These are phyloP conservation scores for Eupithecia subfuscata DNA, from an alignment of 2,888 invertebrate genomes.

Conservation along the genomic window DNA sequence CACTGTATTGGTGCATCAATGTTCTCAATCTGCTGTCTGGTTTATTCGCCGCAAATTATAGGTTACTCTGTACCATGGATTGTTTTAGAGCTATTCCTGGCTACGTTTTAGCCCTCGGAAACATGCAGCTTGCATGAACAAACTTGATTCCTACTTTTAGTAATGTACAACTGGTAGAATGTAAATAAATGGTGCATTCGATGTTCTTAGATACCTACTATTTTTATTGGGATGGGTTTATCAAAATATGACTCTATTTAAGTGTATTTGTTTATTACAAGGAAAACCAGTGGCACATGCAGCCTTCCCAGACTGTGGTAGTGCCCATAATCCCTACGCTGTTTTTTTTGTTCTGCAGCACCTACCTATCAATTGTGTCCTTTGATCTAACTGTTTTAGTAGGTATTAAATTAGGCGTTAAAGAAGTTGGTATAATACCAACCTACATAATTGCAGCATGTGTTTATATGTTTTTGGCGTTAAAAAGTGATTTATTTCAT, in stretches of 20 bases:
- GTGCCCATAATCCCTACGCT: too few relatives aligned
- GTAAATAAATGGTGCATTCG: not conserved
- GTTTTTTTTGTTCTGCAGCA: too few relatives aligned
- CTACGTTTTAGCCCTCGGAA: slow-evolving; percentile 6
- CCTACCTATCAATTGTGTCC: too few relatives aligned
- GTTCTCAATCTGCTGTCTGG: slow-evolving; percentile 30
- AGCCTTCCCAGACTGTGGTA: too few relatives aligned
- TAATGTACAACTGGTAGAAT: not conserved
- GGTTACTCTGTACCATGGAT: slow-evolving; percentile 25
- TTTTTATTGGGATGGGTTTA: not conserved
- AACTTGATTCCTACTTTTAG: not conserved
- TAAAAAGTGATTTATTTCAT: too few relatives aligned
- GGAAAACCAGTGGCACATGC: too few relatives aligned
- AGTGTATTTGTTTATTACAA: not conserved
- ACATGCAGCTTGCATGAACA: slow-evolving; percentile 3
- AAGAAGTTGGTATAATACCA: too few relatives aligned
- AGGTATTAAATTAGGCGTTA: too few relatives aligned
- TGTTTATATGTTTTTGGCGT: too few relatives aligned
- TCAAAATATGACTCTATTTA: not conserved
- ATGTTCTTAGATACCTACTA: not conserved
- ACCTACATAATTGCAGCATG: too few relatives aligned
- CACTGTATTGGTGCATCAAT: slow-evolving; percentile 27
- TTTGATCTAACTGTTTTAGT: too few relatives aligned
- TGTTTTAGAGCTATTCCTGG: slow-evolving; percentile 19
- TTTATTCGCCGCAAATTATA: slow-evolving; percentile 36